These are phyloP conservation scores for Ophiothrix spiculata DNA, from an alignment of 35 echinoderm and acorn worm species.

Conservation along the genomic window DNA sequence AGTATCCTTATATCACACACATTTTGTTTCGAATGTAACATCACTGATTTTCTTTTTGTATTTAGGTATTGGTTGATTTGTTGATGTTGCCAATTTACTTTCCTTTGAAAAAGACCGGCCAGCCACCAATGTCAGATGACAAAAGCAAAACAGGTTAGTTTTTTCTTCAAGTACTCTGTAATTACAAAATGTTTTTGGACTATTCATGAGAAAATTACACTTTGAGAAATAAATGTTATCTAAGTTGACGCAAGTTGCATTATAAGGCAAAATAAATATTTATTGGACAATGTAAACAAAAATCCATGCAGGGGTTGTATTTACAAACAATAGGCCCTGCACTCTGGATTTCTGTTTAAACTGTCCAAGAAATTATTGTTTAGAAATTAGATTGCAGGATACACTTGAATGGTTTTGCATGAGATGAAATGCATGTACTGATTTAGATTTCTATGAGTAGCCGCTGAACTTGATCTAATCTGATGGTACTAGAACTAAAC, in stretches of 20 bases:
- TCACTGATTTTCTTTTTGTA: not conserved
- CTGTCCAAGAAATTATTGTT: too few relatives aligned
- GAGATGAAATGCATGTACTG: not conserved
- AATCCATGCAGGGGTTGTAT: too few relatives aligned
- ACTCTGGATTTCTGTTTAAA: too few relatives aligned
- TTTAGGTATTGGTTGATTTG: constrained; percentile 35
- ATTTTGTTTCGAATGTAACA: too few relatives aligned
- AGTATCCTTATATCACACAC: too few relatives aligned
- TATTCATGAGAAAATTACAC: not conserved
- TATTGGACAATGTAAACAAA: too few relatives aligned
- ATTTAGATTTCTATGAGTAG: not conserved
- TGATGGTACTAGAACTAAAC: too few relatives aligned
- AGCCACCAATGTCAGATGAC: not conserved
- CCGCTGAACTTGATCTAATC: too few relatives aligned
- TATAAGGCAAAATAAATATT: too few relatives aligned
- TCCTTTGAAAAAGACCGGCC: not conserved
- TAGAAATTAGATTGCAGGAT: not conserved
- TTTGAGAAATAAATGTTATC: not conserved
- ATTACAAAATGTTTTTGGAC: not conserved
- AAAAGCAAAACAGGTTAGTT: constrained; percentile 17
- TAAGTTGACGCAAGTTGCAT: too few relatives aligned
- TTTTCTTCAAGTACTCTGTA: not conserved
- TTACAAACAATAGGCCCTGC: too few relatives aligned
- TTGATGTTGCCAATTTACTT: constrained; percentile 19
- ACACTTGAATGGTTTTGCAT: not conserved